These are phyloP conservation scores for Aurelia coerulea DNA, from an alignment of 30 jellyfish, hydroid and myxozoan species.

Conservation along the genomic window DNA sequence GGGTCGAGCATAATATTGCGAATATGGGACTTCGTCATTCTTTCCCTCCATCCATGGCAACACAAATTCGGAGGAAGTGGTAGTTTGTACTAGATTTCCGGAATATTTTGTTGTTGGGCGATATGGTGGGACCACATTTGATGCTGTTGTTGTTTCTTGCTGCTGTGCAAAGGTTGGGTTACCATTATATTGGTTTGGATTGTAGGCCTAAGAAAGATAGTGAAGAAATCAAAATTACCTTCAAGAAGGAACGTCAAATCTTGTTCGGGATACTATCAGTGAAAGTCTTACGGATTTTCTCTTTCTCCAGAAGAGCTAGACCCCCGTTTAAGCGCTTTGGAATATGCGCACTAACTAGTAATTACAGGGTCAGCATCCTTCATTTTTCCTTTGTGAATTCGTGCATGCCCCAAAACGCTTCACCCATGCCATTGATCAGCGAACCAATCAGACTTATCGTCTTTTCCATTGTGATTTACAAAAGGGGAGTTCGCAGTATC, in stretches of 20 bases:
- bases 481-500: too few species aligned
- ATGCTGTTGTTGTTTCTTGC: slow-evolving; percentile 35
- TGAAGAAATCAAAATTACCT: not conserved
- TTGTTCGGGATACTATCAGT: too few species aligned
- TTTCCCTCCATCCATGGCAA: slow-evolving; percentile 26
- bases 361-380: too few species aligned
- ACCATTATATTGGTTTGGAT: slow-evolving; percentile 37
- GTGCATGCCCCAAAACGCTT: too few species aligned
- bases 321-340: too few species aligned
- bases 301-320: too few species aligned
- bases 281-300: too few species aligned
- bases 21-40: not conserved
- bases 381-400: too few species aligned
- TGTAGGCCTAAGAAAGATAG: slow-evolving; percentile 6
- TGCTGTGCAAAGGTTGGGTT: slow-evolving; percentile 18
- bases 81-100: not conserved
- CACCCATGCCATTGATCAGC: too few species aligned
- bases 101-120: slow-evolving; percentile 7
- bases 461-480: too few species aligned
- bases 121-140: slow-evolving; percentile 10
- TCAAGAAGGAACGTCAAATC: not conserved
- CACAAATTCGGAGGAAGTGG: slow-evolving; percentile 6
- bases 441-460: too few species aligned
- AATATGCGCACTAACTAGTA: too few species aligned
- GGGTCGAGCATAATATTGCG: slow-evolving; percentile 8